These are phyloP conservation scores for Leistus spinibarbis DNA, from an alignment of 2,888 invertebrate genomes.

Conservation along the genomic window DNA sequence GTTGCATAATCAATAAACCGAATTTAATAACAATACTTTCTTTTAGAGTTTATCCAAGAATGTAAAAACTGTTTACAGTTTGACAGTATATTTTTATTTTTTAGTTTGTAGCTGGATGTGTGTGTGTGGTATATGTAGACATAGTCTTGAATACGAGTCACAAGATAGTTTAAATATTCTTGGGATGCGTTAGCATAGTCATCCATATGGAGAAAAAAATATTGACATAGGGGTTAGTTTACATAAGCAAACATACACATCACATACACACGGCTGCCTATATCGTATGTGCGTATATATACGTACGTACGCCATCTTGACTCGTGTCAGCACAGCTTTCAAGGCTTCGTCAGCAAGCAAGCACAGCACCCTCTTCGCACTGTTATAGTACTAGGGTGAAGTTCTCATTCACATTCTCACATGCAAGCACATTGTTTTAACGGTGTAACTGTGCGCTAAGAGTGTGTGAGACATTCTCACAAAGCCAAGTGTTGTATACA, in stretches of 20 bases:
- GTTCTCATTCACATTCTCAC: conserved; percentile 41
- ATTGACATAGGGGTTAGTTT: conserved; percentile 50
- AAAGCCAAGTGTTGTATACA: neutral
- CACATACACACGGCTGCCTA: neutral
- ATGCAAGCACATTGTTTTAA: conserved; percentile 34
- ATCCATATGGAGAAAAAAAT: conserved; percentile 48
- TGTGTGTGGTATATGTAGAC: too few relatives aligned
- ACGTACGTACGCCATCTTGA: conserved; percentile 48
- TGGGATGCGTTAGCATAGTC: conserved; percentile 43
- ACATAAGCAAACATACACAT: conserved; percentile 49
- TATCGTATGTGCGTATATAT: neutral
- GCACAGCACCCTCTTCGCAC: conserved; percentile 42
- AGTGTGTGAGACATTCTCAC: conserved; percentile 22
- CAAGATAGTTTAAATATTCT: neutral
- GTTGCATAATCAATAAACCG: too few relatives aligned
- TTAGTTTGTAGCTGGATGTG: too few relatives aligned
- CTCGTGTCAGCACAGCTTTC: conserved; percentile 42
- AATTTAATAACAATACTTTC: too few relatives aligned
- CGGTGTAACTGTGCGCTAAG: conserved; percentile 12
- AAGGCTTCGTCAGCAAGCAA: conserved; percentile 46
- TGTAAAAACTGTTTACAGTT: too few relatives aligned
- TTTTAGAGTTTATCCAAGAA: too few relatives aligned
- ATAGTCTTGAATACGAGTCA: neutral
- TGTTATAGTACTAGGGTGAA: neutral
- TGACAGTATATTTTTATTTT: too few relatives aligned